These are phyloP conservation scores for Hermodice carunculata DNA, from an alignment of 2,888 invertebrate genomes.

Conservation along the genomic window DNA sequence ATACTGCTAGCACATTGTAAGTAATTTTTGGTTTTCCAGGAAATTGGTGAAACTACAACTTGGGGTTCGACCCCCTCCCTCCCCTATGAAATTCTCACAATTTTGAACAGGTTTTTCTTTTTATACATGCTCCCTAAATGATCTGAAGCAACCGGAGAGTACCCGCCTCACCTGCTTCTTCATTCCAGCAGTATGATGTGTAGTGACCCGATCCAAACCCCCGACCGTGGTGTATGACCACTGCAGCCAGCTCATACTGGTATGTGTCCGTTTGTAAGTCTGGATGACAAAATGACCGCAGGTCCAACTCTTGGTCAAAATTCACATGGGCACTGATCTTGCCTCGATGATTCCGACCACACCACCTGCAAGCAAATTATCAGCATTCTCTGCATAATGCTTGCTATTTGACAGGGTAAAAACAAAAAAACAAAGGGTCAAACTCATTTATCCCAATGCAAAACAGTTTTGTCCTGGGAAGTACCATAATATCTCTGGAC, in stretches of 20 bases:
- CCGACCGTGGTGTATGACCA: slow-evolving; percentile 67
- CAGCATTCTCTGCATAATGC: too few species aligned
- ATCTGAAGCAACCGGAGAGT: background rate
- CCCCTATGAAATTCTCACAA: background rate
- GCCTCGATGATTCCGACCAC: slow-evolving; percentile 61
- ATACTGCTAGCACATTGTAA: background rate
- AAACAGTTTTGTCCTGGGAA: too few species aligned
- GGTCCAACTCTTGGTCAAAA: slow-evolving; percentile 60
- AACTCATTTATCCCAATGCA: too few species aligned
- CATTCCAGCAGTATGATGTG: slow-evolving; percentile 65
- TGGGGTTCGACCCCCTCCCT: too few species aligned
- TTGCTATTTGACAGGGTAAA: too few species aligned
- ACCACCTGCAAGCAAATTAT: slow-evolving; percentile 64
- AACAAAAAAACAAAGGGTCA: too few species aligned
- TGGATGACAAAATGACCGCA: slow-evolving; percentile 55
- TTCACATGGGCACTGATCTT: slow-evolving; percentile 65
- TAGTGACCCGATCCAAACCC: slow-evolving; percentile 69
- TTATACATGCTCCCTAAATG: background rate
- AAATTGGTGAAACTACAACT: too few species aligned
- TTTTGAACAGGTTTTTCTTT: too few species aligned
- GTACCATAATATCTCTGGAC: too few species aligned
- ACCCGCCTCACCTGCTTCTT: slow-evolving; percentile 54
- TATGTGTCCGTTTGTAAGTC: slow-evolving; percentile 4
- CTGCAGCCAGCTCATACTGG: slow-evolving; percentile 59
- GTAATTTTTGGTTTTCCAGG: background rate